These are phyloP conservation scores for Erpornis zantholeuca DNA, from an alignment of 2,113 vertebrate species.

Conservation along the genomic window DNA sequence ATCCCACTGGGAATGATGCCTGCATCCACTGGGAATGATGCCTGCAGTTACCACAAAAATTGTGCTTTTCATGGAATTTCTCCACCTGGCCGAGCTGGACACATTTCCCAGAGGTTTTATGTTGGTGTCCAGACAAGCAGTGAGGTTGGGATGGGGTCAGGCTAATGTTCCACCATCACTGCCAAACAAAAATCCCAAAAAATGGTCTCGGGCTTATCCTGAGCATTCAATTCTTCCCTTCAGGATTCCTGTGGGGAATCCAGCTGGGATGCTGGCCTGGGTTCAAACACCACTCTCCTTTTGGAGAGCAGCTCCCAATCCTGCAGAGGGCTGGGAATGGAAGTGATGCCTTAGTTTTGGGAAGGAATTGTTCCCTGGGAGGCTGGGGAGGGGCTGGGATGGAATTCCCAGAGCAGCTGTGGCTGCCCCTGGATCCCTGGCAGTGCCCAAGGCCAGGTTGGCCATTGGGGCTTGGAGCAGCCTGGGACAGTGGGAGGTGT, in stretches of 20 bases:
- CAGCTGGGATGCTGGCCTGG: neutral
- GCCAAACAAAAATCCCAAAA: neutral
- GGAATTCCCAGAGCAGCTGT: too few species aligned
- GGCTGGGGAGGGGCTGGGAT: too few species aligned
- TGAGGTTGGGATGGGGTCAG: neutral
- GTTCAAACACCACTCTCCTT: neutral
- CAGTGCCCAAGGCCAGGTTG: too few species aligned
- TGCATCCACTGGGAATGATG: too few species aligned
- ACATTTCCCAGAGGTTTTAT: neutral
- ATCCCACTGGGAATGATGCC: neutral
- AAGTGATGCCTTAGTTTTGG: neutral
- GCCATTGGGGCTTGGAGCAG: too few species aligned
- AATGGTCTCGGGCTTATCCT: neutral
- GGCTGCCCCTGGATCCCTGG: too few species aligned
- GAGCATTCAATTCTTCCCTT: neutral
- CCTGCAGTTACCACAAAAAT: neutral
- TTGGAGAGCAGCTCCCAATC: neutral
- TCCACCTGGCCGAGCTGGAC: neutral
- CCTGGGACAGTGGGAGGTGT: too few species aligned
- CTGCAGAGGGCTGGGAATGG: neutral
- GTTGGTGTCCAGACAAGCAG: neutral
- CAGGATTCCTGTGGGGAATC: neutral
- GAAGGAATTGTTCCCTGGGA: too few species aligned
- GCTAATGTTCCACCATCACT: neutral
- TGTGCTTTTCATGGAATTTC: neutral